Conservation (phyloP, 2,888 invertebrate species). For the Galerucella nymphaeae region DNA sequence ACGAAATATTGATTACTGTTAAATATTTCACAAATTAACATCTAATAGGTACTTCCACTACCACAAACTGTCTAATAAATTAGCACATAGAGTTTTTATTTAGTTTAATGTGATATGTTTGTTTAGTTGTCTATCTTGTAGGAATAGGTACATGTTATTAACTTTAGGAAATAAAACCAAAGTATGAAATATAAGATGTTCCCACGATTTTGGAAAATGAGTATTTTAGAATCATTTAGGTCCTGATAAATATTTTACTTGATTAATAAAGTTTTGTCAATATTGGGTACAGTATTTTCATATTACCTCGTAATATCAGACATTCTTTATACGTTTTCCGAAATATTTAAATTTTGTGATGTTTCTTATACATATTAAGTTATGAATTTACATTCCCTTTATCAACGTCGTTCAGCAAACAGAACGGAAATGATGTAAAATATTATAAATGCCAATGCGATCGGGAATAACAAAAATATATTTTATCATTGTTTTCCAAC, state of each 20-base stretch:
- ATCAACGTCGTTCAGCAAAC: neutral
- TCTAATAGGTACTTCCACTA: no score
- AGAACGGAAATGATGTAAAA: neutral
- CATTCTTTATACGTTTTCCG: neutral
- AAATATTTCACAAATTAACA: no score
- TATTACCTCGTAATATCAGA: neutral
- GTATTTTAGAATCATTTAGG: no score
- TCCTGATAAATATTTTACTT: neutral
- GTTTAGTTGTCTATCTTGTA: no score
- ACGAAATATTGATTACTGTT: no score
- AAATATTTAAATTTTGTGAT: neutral
- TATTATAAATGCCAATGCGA: neutral
- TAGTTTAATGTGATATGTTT: no score
- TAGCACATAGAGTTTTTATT: no score
- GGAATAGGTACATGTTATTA: no score
- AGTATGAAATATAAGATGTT: no score
- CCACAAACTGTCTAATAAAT: no score
- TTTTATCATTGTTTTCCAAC: neutral
- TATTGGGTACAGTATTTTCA: neutral
- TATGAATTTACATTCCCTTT: neutral
- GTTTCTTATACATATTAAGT: slow-evolving; percentile 3
- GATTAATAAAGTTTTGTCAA: neutral
- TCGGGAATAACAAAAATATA: neutral
- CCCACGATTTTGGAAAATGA: no score
- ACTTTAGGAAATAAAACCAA: no score